Conservation (phyloP, 2,888 invertebrate genomes). For the Melipona beecheii region DNA sequence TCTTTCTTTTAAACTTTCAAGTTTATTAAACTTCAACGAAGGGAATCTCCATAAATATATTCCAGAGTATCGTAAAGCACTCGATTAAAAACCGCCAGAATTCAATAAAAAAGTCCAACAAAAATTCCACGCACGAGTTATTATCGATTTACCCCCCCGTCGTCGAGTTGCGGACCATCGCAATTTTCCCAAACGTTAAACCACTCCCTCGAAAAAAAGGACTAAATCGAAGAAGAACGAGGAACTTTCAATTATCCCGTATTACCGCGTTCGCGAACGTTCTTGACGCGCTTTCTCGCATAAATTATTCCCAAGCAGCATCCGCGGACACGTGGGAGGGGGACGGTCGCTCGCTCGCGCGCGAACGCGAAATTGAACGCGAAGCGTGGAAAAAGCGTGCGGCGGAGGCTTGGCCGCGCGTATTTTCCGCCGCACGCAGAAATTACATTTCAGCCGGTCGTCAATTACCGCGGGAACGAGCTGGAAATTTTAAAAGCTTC, state of each 20-base stretch:
- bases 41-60: neutral
- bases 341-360: neutral
- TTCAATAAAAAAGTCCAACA: neutral
- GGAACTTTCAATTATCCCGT: constrained; percentile 1
- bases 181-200: neutral
- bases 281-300: neutral
- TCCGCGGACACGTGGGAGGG: neutral
- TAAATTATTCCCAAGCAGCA: constrained; percentile 37
- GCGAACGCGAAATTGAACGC: constrained; percentile 32
- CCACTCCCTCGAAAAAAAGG: neutral
- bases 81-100: neutral
- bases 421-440: constrained; percentile 19
- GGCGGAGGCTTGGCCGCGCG: neutral
- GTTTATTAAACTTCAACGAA: too few relatives aligned
- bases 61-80: neutral
- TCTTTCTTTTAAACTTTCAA: too few relatives aligned
- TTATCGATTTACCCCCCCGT: neutral
- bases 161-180: neutral
- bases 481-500: constrained; percentile 34
- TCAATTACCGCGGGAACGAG: constrained; percentile 43
- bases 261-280: neutral
- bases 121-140: neutral
- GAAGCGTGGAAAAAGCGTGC: constrained; percentile 17
- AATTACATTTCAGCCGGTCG: constrained; percentile 42
- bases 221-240: neutral